Evolutionary conservation across 2,888 invertebrate species (phyloP), one percentile per base, ranked within the genome.

Genomic region (Sesamia inferens): DNA sequence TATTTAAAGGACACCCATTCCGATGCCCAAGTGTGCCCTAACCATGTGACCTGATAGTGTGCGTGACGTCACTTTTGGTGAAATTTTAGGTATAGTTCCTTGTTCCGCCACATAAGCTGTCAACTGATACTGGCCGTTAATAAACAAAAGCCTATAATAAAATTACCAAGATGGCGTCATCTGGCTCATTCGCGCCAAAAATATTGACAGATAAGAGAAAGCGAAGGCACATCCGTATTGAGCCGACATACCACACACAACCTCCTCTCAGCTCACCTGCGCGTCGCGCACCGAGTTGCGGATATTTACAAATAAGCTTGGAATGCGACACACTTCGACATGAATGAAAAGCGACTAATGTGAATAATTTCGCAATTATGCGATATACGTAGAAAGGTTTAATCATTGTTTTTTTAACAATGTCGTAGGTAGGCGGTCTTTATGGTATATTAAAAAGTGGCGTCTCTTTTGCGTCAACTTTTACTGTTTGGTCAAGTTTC

Each of bases 131-230:
- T 54, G 55, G 48, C 22, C 31, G 13, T 11, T 48, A 14, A 63
- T 19, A 74, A 68, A 80, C 64, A 80, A 74, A 57, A 54, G 22
- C 39, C 54, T 51, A 10, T 61, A 67, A 13, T 42, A 64, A 66
- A 57, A 62, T 81, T 19, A 59, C 16, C 10, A 68, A 65, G 48
- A 80, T 81, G 74, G 70, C 80, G 81, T 79, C 81, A 79, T 64
- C 6, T 11, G n/a, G 19, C 16, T 48, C 66, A 51, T 73, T 82
- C 86, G 83, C 85, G 85, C 82, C 85, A 85, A 86, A 77, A 85
- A 86, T 86, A 84, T 86, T 80, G 83, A 80, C 86, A 82, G 67
- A 42, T 76, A 58, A 69, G 80, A 70, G 80, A 80, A 80, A 83
- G 83, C 79, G 57, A 68, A 58, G 57, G 51, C 72, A 84, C 74